These are phyloP conservation scores for Petromus typicus DNA, from an alignment of 2,113 vertebrate genomes.

Conservation along the genomic window DNA sequence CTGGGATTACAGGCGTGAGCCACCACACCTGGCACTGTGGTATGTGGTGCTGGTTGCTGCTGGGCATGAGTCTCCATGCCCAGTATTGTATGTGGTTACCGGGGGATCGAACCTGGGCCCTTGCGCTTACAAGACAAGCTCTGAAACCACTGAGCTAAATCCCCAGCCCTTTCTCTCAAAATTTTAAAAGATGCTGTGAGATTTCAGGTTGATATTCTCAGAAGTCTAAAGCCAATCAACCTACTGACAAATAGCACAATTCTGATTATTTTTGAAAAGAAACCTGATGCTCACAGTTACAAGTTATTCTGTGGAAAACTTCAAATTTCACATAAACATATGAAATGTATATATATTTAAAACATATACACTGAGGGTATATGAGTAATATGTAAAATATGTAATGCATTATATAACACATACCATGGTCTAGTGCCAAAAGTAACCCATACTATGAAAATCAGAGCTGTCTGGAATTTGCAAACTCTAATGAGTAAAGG, in stretches of 20 bases:
- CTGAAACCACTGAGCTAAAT: no score
- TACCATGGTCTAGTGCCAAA: not conserved
- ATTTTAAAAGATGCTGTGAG: not conserved
- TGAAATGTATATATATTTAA: not conserved
- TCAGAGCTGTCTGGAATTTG: not conserved
- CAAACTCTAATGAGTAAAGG: not conserved
- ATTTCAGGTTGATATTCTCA: not conserved
- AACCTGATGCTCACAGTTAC: not conserved
- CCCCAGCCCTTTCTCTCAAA: no score
- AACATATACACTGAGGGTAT: not conserved
- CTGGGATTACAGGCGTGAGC: no score
- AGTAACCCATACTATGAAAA: not conserved
- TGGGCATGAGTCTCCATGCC: no score
- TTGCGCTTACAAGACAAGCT: no score
- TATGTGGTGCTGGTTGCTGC: no score
- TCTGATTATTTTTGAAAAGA: not conserved
- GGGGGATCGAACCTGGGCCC: no score
- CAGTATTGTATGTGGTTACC: no score
- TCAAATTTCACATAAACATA: not conserved
- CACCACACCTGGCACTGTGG: no score
- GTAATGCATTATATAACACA: not conserved
- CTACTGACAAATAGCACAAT: not conserved
- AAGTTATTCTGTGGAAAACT: constrained; percentile 40
- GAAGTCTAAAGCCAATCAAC: not conserved
- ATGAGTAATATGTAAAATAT: not conserved